Conservation (phyloP, 2,888 invertebrate genomes). For the Drosophila subsilvestris region DNA sequence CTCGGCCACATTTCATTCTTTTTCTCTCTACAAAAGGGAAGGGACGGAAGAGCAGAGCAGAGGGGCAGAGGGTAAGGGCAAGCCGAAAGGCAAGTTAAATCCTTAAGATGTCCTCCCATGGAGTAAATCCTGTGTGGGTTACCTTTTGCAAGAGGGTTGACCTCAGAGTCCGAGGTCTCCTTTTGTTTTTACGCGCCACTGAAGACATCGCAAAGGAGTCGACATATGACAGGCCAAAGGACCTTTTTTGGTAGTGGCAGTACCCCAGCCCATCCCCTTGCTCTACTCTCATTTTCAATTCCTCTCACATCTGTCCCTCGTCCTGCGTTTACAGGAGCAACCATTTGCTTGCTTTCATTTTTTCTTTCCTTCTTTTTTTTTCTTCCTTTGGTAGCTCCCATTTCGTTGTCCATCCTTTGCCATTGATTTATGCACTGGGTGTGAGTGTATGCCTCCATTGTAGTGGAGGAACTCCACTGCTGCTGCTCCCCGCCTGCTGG, state of each 20-base stretch:
- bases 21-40: slow-evolving; percentile 5
- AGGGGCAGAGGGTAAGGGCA: neutral
- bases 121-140: slow-evolving; percentile 71
- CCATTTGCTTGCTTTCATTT: neutral
- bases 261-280: slow-evolving; percentile 6
- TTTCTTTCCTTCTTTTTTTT: slow-evolving; percentile 25
- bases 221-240: slow-evolving; percentile 44
- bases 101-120: slow-evolving; percentile 73
- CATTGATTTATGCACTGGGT: slow-evolving; percentile 30
- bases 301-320: slow-evolving; percentile 72
- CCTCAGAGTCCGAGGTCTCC: slow-evolving; percentile 33
- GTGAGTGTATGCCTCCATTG: slow-evolving; percentile 17
- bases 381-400: slow-evolving; percentile 19
- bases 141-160: slow-evolving; percentile 65
- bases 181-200: slow-evolving; percentile 75
- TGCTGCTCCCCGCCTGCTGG: slow-evolving; percentile 56
- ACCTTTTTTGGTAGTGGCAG: neutral
- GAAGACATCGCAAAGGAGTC: slow-evolving; percentile 55
- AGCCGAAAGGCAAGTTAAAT: slow-evolving; percentile 60
- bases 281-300: slow-evolving; percentile 73
- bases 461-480: slow-evolving; percentile 45
- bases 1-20: slow-evolving; percentile 43
- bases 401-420: slow-evolving; percentile 41
- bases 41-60: neutral
- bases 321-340: slow-evolving; percentile 42